Conservation (phyloP, 2,888 invertebrate genomes). For the Leptopilina myrica region DNA sequence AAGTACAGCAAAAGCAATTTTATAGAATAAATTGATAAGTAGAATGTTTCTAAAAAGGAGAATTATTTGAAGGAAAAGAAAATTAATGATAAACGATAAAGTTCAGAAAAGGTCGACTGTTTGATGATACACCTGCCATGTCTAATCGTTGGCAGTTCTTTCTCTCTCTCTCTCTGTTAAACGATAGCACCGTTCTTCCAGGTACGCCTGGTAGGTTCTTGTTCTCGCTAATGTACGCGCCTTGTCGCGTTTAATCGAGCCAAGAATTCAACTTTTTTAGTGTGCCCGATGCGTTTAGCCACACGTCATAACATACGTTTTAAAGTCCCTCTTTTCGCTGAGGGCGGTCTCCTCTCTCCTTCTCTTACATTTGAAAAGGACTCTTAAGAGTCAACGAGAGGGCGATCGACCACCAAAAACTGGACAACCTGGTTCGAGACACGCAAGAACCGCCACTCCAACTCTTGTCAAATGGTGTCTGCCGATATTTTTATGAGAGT, state of each 20-base stretch:
- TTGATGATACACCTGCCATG: slow-evolving; percentile 19
- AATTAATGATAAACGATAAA: slow-evolving; percentile 10
- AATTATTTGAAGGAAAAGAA: background rate
- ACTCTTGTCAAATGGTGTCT: slow-evolving; percentile 19
- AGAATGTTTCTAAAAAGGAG: background rate
- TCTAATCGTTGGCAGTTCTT: slow-evolving; percentile 30
- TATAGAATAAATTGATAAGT: too few species aligned
- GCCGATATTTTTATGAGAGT: slow-evolving; percentile 39
- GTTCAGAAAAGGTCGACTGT: slow-evolving; percentile 19
- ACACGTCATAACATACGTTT: slow-evolving; percentile 46
- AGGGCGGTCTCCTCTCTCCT: slow-evolving; percentile 3
- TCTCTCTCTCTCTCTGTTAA: slow-evolving; percentile 23
- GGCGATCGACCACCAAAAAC: slow-evolving; percentile 37
- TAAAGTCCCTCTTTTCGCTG: slow-evolving; percentile 27
- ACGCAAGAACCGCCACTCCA: background rate
- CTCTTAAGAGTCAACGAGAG: slow-evolving; percentile 33
- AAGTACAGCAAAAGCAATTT: too few species aligned
- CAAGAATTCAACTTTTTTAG: slow-evolving; percentile 31
- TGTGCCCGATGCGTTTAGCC: slow-evolving; percentile 38
- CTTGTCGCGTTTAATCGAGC: slow-evolving; percentile 43
- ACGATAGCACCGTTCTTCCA: slow-evolving; percentile 42
- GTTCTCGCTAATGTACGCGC: slow-evolving; percentile 38
- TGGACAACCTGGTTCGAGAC: slow-evolving; percentile 34
- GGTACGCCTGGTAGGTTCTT: slow-evolving; percentile 29
- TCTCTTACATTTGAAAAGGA: background rate